Conservation (phyloP, 2,113 vertebrate genomes). For the Python bivittatus region DNA sequence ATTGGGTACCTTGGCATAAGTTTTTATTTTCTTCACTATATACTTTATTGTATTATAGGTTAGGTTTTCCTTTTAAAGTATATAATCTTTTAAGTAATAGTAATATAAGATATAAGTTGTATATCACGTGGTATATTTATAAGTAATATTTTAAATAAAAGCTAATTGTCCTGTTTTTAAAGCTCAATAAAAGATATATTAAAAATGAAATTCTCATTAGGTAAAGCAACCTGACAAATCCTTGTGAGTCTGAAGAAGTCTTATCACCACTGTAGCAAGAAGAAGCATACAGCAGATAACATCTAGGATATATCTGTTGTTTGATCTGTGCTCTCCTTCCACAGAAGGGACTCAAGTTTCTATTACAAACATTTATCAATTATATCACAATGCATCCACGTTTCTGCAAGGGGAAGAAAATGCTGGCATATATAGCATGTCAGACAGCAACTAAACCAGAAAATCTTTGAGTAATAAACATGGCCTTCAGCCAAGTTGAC, state of each 20-base stretch:
- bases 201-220: constrained; percentile 69
- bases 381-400: constrained; percentile 45
- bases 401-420: constrained; percentile 20
- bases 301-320: constrained; percentile 65
- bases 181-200: not conserved
- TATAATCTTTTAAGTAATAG: not conserved
- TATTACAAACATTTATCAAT: constrained; percentile 44
- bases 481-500: constrained; percentile 39
- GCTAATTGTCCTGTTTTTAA: not conserved
- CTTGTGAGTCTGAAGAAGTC: constrained; percentile 69
- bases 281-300: constrained; percentile 63
- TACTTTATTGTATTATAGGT: not conserved
- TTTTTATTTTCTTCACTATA: not conserved
- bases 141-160: not conserved
- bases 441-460: constrained; percentile 30
- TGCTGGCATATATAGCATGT: constrained; percentile 27
- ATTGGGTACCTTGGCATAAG: not conserved
- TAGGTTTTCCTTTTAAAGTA: not conserved
- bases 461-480: not conserved
- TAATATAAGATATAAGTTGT: not conserved
- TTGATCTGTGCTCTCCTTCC: constrained; percentile 43
- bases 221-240: constrained; percentile 74
- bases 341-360: constrained; percentile 43
- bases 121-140: not conserved
- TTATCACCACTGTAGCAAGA: constrained; percentile 62